Base-by-base conservation (phyloP, 2,113 vertebrate genomes). In the Hyperoodon ampullatus region DNA sequence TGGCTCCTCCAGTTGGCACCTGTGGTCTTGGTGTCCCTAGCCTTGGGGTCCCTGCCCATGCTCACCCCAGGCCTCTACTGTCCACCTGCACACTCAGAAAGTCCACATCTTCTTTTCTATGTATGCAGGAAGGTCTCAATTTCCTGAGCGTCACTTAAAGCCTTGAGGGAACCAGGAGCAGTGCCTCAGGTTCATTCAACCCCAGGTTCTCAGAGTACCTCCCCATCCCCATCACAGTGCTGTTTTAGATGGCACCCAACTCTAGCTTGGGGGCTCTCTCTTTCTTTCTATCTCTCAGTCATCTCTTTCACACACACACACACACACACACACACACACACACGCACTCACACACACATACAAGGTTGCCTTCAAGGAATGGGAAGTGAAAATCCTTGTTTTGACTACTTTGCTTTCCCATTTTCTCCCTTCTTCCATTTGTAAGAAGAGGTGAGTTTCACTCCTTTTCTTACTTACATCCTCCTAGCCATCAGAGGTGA, bases 181-280 rank as follows among this genome's bases (percentile, higher is more conserved):
- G 63, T 13, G 28, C n/a, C 5, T 78, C 11, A 39, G 68, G 4
- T 55, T 93, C 28, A 10, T 15, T 16, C 10, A 42, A 1, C 0
- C 77, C 21, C 4, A 26, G 44, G 23, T 71, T 19, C 30, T 81
- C 71, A 30, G 14, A 2, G n/a, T 5, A n/a, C 14, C 65, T 65
- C 23, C 14, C 53, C 26, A 16, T 4, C 0, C 9, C 15, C 13
- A 1, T 21, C 23, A 24, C 8, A 15, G 28, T 4, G 23, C 18
- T 6, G 1, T 35, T 23, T 47, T 39, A n/a, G 50, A 33, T 6
- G 26, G 2, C n/a, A 60, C 60, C 15, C 33, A 65, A 6, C 39
- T 80, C 30, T 55, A 12, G 33, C 8, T 33, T 18, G 47, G 53
- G 7, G 35, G 26, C 8, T n/a, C 33, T 68, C 47, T 68, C 26